phyloP scores from a whole-genome alignment of 2,888 invertebrate genomes.

The Drosophila rubida region DNA sequence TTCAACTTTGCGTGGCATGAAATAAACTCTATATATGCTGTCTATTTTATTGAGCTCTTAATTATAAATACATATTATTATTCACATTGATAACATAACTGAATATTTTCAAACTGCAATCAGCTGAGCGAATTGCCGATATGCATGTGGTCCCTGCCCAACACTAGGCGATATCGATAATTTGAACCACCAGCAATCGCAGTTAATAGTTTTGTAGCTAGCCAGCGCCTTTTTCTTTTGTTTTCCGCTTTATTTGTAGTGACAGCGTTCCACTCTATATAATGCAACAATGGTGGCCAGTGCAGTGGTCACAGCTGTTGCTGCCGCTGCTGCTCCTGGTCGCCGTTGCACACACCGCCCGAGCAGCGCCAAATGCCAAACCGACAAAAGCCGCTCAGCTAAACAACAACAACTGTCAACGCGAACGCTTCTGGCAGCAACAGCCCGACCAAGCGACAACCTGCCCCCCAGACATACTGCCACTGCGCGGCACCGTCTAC shows the following conservation, averaged over 20 bases:
- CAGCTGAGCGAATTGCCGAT: neutral
- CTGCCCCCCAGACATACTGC: constrained; percentile 53
- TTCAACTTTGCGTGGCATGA: no score
- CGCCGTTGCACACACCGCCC: constrained; percentile 12
- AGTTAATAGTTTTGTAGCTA: constrained; percentile 8
- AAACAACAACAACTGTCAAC: constrained; percentile 31
- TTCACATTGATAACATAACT: no score
- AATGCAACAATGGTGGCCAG: constrained; percentile 51
- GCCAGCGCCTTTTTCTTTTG: constrained; percentile 40
- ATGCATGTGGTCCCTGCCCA: neutral
- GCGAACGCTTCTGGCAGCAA: constrained; percentile 31
- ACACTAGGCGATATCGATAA: constrained; percentile 27
- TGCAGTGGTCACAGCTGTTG: constrained; percentile 46
- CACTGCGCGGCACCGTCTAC: constrained; percentile 85
- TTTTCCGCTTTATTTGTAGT: constrained; percentile 11
- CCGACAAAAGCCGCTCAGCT: neutral
- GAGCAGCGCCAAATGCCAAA: constrained; percentile 15
- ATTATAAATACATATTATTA: no score
- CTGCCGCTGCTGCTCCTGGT: constrained; percentile 38
- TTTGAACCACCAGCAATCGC: constrained; percentile 22
- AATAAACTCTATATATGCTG: no score
- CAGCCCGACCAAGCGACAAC: constrained; percentile 16
- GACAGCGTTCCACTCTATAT: constrained; percentile 17
- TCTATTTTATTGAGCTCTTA: no score
- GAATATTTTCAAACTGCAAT: no score